Conservation (phyloP, 2,113 vertebrate genomes). For the Puma concolor region DNA sequence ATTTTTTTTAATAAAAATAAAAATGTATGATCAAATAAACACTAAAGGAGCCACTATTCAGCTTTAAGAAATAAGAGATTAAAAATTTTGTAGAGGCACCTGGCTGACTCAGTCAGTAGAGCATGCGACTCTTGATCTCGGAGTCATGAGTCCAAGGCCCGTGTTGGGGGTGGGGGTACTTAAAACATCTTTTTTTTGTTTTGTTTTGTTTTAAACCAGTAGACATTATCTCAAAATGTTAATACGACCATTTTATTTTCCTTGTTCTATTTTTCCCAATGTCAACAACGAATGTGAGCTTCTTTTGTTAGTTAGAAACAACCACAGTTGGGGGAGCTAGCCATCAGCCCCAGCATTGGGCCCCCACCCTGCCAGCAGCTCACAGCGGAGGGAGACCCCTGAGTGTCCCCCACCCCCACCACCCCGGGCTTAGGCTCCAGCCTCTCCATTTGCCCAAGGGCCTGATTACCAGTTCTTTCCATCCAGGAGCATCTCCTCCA, state of each 20-base stretch:
- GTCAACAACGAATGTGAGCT: neutral
- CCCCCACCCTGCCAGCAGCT: neutral
- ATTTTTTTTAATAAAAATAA: too few species aligned
- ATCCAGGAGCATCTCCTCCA: neutral
- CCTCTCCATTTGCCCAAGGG: neutral
- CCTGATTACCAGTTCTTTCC: neutral
- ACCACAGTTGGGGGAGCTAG: neutral
- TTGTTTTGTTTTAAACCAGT: neutral
- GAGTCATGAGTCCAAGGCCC: too few species aligned
- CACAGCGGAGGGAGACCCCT: rapidly evolving
- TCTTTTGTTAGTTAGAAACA: neutral
- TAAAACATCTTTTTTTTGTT: too few species aligned
- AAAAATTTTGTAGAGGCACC: too few species aligned
- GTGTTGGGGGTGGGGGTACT: too few species aligned
- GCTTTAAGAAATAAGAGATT: too few species aligned
- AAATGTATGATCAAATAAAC: too few species aligned
- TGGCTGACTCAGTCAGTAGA: too few species aligned
- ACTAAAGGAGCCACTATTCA: too few species aligned
- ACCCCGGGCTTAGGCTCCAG: neutral
- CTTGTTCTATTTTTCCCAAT: neutral
- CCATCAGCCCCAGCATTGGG: too few species aligned
- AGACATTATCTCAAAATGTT: neutral
- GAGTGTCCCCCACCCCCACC: neutral
- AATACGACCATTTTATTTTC: neutral
- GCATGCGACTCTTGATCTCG: too few species aligned